Percentiles rank a stretch among this genome's conserved stretches.
Evolutionary conservation across 2,888 invertebrate species (phyloP).

Genomic region (Cerastis leucographa): DNA sequence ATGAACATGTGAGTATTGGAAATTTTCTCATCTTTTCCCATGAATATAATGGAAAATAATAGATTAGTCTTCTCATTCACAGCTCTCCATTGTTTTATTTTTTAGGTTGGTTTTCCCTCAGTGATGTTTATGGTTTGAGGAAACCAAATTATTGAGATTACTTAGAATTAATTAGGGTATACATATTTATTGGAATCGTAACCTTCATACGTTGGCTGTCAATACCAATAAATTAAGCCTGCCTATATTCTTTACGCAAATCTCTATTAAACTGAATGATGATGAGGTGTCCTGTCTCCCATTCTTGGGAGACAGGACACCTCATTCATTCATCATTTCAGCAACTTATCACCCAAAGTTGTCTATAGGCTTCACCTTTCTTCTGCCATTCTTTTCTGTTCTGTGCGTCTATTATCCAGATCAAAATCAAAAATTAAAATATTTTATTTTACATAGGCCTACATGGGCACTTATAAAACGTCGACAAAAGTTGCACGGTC

Average conservation of each 20-base stretch:
- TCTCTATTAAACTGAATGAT: no score
- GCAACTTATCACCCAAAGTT: no score
- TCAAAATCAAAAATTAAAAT: no score
- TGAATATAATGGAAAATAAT: slow-evolving; percentile 31
- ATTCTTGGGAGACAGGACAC: no score
- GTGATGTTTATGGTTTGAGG: not conserved
- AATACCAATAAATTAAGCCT: not conserved
- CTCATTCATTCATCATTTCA: no score
- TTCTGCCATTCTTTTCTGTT: no score
- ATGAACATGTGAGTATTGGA: slow-evolving; percentile 1
- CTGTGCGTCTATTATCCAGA: no score
- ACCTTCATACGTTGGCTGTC: not conserved
- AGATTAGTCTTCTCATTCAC: slow-evolving; percentile 9
- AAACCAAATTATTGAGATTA: not conserved
- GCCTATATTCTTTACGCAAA: not conserved
- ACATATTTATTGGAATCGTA: not conserved
- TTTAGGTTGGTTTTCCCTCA: slow-evolving; percentile 30
- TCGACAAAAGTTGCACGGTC: no score
- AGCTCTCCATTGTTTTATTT: slow-evolving; percentile 35
- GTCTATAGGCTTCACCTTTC: no score
- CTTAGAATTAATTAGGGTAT: slow-evolving; percentile 3
- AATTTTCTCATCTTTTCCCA: slow-evolving; percentile 43
- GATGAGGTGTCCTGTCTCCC: no score
- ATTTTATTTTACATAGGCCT: no score
- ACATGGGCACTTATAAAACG: no score